These are phyloP conservation scores for Orthonyx spaldingii DNA, from an alignment of 2,113 vertebrate genomes.

Conservation along the genomic window DNA sequence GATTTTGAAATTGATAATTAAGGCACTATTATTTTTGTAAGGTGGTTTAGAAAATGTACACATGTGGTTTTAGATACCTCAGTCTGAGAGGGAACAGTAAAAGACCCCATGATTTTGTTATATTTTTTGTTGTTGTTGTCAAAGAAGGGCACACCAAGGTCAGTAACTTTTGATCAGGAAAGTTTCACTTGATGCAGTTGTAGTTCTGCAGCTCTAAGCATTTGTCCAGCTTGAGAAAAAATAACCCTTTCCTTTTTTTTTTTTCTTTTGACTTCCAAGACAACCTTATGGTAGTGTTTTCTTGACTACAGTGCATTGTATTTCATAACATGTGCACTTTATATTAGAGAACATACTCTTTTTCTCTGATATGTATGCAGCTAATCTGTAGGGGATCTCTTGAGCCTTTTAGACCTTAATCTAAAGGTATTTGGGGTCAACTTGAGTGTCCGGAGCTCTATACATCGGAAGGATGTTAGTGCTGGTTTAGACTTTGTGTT, in stretches of 20 bases:
- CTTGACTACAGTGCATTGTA: not conserved
- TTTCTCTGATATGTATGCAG: not conserved
- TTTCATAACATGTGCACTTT: not conserved
- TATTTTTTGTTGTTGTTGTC: not conserved
- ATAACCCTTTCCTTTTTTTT: not conserved
- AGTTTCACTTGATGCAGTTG: not conserved
- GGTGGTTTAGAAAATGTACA: not conserved
- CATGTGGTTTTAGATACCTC: not conserved
- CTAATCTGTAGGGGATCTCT: not conserved
- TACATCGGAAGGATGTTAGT: not conserved
- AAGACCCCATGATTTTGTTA: not conserved
- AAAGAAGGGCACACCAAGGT: not conserved
- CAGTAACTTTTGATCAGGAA: not conserved
- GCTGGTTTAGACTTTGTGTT: not conserved
- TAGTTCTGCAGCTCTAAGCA: not conserved
- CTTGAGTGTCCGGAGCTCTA: not conserved
- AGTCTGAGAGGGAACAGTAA: not conserved
- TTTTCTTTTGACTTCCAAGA: not conserved
- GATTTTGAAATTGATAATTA: not conserved
- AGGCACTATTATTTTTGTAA: not conserved
- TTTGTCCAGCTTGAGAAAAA: not conserved
- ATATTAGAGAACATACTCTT: not conserved
- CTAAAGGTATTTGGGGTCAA: not conserved
- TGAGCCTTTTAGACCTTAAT: not conserved
- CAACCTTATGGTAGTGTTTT: not conserved